A percentile compares a stretch with the other conserved stretches of the same genome.
Evolutionary conservation across 1,140 invertebrate genomes (phyloP).

Genomic region (Camponotus pennsylvanicus): DNA sequence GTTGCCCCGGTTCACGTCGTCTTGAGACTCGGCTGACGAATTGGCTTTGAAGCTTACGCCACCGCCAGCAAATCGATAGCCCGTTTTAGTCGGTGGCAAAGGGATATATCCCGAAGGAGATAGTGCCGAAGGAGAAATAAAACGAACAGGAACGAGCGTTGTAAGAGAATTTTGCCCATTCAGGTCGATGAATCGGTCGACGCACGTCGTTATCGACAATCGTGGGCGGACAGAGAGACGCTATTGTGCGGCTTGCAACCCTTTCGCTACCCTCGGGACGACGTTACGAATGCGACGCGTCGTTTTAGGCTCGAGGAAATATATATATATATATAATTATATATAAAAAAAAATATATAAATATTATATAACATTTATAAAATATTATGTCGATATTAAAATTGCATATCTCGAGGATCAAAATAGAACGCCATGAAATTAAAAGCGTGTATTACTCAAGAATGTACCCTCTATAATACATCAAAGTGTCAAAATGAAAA

Average conservation of each 20-base stretch:
- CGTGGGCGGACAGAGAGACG: background rate
- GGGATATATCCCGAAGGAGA: slow-evolving; percentile 29
- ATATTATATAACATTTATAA: too few species aligned
- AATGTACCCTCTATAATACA: too few species aligned
- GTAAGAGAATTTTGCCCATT: slow-evolving; percentile 11
- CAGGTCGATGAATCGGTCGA: slow-evolving; percentile 2
- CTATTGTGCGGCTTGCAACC: slow-evolving; percentile 11
- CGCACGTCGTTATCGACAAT: background rate
- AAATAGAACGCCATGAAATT: too few species aligned
- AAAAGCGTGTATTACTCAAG: too few species aligned
- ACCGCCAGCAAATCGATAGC: slow-evolving; percentile 65
- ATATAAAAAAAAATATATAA: too few species aligned
- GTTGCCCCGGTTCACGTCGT: slow-evolving; percentile 31
- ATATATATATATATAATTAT: background rate
- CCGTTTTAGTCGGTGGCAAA: slow-evolving; percentile 27
- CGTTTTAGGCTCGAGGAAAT: slow-evolving; percentile 22
- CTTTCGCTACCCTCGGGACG: slow-evolving; percentile 5
- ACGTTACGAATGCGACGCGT: slow-evolving; percentile 20
- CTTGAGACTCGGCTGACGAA: slow-evolving; percentile 44
- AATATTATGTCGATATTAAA: too few species aligned
- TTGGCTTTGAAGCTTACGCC: slow-evolving; percentile 66
- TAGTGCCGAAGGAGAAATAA: slow-evolving; percentile 41
- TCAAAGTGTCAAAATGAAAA: too few species aligned
- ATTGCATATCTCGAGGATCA: too few species aligned
- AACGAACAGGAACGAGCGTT: slow-evolving; percentile 21